Evolutionary conservation across 2,797 vertebrate genomes (phyloP).

Genomic region (Furcifer pardalis): DNA sequence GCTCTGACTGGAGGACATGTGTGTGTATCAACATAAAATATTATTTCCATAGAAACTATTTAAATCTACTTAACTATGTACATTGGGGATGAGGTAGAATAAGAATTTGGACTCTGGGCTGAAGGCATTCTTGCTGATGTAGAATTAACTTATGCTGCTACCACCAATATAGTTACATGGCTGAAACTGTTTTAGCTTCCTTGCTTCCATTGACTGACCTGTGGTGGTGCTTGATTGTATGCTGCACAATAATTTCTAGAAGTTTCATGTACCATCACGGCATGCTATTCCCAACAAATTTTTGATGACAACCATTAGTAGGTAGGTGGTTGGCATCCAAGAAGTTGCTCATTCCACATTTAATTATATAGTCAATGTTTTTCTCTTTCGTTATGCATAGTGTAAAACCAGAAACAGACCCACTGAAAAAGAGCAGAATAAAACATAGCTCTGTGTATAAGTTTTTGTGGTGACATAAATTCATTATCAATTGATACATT

Average conservation of each 20-base stretch:
- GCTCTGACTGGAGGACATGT: no score
- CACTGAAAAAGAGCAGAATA: slow-evolving; percentile 3
- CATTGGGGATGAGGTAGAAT: no score
- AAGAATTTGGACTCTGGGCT: no score
- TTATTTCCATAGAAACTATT: no score
- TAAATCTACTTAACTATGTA: no score
- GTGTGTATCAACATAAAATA: no score
- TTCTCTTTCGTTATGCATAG: slow-evolving; percentile 17
- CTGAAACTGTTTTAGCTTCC: neutral
- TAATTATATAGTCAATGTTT: slow-evolving; percentile 38
- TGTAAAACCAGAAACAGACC: slow-evolving; percentile 18
- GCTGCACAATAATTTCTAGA: neutral
- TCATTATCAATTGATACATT: neutral
- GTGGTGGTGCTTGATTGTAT: neutral
- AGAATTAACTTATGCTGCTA: no score
- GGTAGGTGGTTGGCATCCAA: neutral
- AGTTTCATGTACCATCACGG: no score
- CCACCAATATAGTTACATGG: no score
- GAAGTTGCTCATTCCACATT: slow-evolving; percentile 1
- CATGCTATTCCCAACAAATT: neutral
- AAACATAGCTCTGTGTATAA: neutral
- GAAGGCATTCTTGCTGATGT: no score
- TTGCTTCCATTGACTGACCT: neutral
- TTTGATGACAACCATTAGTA: neutral
- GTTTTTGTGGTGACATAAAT: slow-evolving; percentile 14